Evolutionary conservation across 2,888 invertebrate genomes (phyloP), one percentile per base, ranked within the genome.

Genomic region (Eristalinus sepulchralis): DNA sequence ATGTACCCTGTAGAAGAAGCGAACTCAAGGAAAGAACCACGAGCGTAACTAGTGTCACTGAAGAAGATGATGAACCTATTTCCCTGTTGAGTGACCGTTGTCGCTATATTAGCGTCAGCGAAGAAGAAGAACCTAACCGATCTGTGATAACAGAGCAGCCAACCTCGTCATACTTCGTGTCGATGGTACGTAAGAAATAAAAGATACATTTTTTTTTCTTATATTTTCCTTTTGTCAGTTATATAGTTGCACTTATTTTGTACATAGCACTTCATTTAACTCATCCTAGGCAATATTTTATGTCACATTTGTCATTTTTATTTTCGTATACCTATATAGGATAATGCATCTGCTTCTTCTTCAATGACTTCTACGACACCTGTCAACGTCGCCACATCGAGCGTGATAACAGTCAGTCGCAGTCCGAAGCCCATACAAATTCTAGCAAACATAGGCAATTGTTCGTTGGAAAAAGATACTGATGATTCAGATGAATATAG

Each of bases 101-200:
- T 88, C 91, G 91, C 81, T 92, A 91, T 85, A 89, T 90, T 71
- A 92, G 91, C 88, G 90, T 92, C 64, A 91, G 91, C 77, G 92
- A 92, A 88, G 93, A 92, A 88, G 92, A 92, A 77, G 92, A 92
- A 88, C 87, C 89, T 88, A 88, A 89, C 73, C 90, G 90, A 90
- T 91, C 92, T 92, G 92, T 92, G 92, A 92, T 92, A 92, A 92
- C 92, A 90, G 92, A 92, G 90, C 92, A 92, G 90, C 92, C 92
- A 90, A 91, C 91, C 88, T 90, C 91, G 89, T 90, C 92, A 81
- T 90, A 89, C 86, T 83, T 75, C 39, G 71, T 83, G 33, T 33
- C 83, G 78, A 86, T 86, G 86, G 86, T 86, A 86, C 83, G 86
- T 75, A 22, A 73, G 22, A 79, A 34, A 60, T 60, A 36, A 24